These are phyloP conservation scores for Carassius auratus DNA, from an alignment of 2,113 vertebrate genomes.

Conservation along the genomic window DNA sequence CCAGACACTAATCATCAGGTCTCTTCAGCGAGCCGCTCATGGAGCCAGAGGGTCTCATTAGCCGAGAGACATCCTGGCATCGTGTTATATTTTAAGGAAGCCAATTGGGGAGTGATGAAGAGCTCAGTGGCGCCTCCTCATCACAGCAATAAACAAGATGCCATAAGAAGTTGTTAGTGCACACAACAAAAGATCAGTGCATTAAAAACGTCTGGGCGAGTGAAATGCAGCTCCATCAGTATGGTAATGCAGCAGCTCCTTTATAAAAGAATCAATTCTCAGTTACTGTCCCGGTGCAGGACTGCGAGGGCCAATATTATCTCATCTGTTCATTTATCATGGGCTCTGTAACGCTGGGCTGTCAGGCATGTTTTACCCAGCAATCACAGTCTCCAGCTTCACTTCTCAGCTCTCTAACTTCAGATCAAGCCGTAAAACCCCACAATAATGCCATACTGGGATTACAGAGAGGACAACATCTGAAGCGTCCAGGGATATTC, in stretches of 20 bases:
- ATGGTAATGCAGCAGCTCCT: conserved; percentile 48
- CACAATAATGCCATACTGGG: conserved; percentile 14
- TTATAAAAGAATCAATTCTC: conserved; percentile 37
- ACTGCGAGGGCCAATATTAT: background rate
- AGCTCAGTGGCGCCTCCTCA: background rate
- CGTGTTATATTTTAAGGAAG: conserved; percentile 21
- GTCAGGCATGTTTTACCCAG: conserved; percentile 56
- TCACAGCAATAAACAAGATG: conserved; percentile 18
- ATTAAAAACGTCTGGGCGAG: conserved; percentile 48
- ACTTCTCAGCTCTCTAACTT: conserved; percentile 36
- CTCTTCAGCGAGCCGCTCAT: background rate
- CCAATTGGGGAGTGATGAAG: conserved; percentile 36
- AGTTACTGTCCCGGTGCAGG: background rate
- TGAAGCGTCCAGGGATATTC: too few species aligned
- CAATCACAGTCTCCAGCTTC: background rate
- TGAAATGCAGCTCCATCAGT: conserved; percentile 57
- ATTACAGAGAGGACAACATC: conserved; percentile 28
- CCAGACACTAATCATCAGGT: background rate
- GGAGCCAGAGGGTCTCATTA: background rate
- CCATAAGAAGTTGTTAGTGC: background rate
- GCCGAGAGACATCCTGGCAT: background rate
- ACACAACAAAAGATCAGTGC: background rate
- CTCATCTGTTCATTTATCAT: conserved; percentile 38
- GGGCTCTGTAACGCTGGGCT: conserved; percentile 40
- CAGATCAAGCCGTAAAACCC: conserved; percentile 54